A percentile compares a stretch with the other conserved stretches of the same genome.
These are phyloP conservation scores for Atherinosoma microstoma DNA, from an alignment of 2,797 vertebrate species.

Conservation along the genomic window DNA sequence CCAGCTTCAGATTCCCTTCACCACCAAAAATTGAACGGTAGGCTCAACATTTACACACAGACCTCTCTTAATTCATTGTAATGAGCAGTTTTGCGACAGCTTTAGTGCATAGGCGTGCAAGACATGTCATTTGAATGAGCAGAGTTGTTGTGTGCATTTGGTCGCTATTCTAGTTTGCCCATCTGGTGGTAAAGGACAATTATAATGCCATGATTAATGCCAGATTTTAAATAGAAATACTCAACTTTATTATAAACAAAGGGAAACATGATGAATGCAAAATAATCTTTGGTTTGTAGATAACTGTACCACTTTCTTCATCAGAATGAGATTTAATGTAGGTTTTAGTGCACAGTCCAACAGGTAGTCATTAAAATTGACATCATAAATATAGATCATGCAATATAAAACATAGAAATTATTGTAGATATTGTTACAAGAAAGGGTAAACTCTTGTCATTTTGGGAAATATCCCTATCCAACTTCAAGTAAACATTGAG, in stretches of 20 bases:
- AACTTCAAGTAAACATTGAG: neutral
- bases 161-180: constrained; percentile 67
- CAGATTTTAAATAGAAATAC: constrained; percentile 45
- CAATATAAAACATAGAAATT: neutral
- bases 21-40: constrained; percentile 79
- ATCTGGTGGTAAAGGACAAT: constrained; percentile 67
- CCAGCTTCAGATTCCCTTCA: constrained; percentile 68
- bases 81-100: constrained; percentile 80
- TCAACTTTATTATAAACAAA: constrained; percentile 12
- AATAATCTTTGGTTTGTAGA: constrained; percentile 31
- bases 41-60: constrained; percentile 77
- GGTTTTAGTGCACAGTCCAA: neutral
- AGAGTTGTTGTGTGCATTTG: constrained; percentile 63
- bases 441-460: neutral
- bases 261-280: constrained; percentile 23
- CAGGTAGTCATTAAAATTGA: neutral
- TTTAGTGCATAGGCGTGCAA: constrained; percentile 79
- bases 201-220: constrained; percentile 63
- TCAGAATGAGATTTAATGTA: constrained; percentile 2
- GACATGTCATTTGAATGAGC: constrained; percentile 77
- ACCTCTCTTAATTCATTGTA: constrained; percentile 81
- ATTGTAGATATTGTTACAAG: neutral
- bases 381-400: neutral
- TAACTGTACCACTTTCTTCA: constrained; percentile 1
- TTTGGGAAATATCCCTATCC: neutral